Evolutionary conservation across 2,113 vertebrate genomes (phyloP).

Genomic region (Naja naja): DNA sequence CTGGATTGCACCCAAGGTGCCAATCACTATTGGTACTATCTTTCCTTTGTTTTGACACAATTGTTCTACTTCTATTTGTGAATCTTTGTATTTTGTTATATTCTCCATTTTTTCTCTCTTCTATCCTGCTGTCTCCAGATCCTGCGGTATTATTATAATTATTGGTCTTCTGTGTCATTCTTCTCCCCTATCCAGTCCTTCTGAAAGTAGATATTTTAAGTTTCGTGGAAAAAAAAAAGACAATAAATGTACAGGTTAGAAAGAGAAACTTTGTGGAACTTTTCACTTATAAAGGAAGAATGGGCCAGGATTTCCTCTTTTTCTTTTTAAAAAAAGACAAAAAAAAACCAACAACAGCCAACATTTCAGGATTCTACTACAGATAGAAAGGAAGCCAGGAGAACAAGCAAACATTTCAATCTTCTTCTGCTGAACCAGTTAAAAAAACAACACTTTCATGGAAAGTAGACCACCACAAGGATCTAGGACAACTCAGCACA

Average conservation of each 20-base stretch:
- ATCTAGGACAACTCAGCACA: too few species aligned
- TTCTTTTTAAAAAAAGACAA: background rate
- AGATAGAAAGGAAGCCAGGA: background rate
- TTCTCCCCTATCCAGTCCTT: background rate
- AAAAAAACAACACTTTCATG: background rate
- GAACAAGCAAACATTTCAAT: background rate
- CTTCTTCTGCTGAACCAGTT: background rate
- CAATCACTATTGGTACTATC: background rate
- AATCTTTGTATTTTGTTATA: background rate
- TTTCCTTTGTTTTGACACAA: too few species aligned
- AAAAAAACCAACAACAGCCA: background rate
- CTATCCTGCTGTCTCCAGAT: background rate
- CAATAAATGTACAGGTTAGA: background rate
- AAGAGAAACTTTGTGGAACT: background rate
- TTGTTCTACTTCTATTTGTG: too few species aligned
- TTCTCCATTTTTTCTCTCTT: background rate
- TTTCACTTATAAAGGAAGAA: background rate
- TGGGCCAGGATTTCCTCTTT: background rate
- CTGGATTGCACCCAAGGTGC: background rate
- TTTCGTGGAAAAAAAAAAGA: background rate
- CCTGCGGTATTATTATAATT: background rate
- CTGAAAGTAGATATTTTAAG: background rate
- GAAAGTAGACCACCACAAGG: background rate
- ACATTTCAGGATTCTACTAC: background rate
- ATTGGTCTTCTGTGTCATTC: background rate